phyloP scores from a whole-genome alignment of 2,113 vertebrate species.

The Hippolais icterina region DNA sequence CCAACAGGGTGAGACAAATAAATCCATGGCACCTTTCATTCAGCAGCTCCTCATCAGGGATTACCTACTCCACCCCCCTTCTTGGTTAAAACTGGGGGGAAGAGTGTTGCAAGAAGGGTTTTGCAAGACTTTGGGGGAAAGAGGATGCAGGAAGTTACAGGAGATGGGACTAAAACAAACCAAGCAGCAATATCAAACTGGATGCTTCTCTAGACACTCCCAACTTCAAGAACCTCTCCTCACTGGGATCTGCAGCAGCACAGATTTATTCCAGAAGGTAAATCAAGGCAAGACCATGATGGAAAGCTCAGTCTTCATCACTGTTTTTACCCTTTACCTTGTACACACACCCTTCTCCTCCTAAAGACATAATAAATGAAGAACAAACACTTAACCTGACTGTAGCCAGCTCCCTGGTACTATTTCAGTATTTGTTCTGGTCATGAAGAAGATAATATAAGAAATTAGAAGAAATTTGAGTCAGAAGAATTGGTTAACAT shows the following conservation, averaged over 20 bases:
- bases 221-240: neutral
- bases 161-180: neutral
- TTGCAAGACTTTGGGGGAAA: neutral
- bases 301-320: neutral
- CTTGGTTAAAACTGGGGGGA: neutral
- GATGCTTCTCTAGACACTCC: neutral
- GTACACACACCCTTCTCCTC: neutral
- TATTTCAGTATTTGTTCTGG: neutral
- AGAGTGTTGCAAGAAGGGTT: neutral
- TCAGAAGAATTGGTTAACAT: neutral
- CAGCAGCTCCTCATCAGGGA: neutral
- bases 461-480: neutral
- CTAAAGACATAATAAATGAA: neutral
- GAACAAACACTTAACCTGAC: neutral
- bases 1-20: neutral
- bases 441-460: fast-evolving
- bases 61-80: neutral
- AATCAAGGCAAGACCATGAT: neutral
- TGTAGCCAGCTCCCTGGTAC: neutral
- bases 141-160: neutral
- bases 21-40: neutral
- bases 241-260: neutral
- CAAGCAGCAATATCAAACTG: neutral
- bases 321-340: neutral
- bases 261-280: neutral